Evolutionary conservation across 1,140 invertebrate species (phyloP).

Genomic region (Meloidogyne floridensis): DNA sequence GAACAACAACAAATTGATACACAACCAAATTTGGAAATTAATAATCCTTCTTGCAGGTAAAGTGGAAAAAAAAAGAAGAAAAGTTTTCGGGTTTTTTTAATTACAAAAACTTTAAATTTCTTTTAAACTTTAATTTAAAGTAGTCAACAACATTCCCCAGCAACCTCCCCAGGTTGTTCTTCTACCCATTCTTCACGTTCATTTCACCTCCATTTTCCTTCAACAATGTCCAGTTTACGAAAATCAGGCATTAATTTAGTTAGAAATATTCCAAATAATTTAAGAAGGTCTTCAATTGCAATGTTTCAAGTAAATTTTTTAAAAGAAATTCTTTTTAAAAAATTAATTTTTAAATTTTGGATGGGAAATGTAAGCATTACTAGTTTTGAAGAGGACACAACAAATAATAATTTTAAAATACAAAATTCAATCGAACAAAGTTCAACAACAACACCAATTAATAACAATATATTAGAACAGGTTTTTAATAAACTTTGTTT

Average conservation of each 20-base stretch:
- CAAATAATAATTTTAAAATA: too few relatives aligned
- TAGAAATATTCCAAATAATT: slow-evolving; percentile 16
- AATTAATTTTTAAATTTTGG: neutral
- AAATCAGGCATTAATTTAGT: slow-evolving; percentile 28
- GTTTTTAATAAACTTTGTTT: too few relatives aligned
- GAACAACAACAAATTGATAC: too few relatives aligned
- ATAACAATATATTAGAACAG: neutral
- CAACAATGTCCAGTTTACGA: slow-evolving; percentile 7
- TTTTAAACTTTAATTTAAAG: neutral
- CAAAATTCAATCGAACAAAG: neutral
- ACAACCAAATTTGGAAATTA: neutral
- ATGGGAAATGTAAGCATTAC: neutral
- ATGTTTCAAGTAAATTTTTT: neutral
- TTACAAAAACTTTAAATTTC: too few relatives aligned
- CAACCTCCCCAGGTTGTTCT: slow-evolving; percentile 18
- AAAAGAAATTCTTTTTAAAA: neutral
- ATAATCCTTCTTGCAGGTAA: neutral
- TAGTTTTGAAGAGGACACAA: neutral
- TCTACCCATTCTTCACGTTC: slow-evolving; percentile 12
- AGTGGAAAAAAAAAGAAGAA: too few relatives aligned
- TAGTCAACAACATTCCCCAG: slow-evolving; percentile 10
- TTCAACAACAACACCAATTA: neutral
- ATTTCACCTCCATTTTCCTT: slow-evolving; percentile 17
- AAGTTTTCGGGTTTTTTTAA: too few relatives aligned
- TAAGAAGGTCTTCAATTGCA: slow-evolving; percentile 20